Percentiles rank a stretch among this genome's conserved stretches.
Conservation (phyloP, 2,797 vertebrate species). For the Notoglanidium macrostoma region DNA sequence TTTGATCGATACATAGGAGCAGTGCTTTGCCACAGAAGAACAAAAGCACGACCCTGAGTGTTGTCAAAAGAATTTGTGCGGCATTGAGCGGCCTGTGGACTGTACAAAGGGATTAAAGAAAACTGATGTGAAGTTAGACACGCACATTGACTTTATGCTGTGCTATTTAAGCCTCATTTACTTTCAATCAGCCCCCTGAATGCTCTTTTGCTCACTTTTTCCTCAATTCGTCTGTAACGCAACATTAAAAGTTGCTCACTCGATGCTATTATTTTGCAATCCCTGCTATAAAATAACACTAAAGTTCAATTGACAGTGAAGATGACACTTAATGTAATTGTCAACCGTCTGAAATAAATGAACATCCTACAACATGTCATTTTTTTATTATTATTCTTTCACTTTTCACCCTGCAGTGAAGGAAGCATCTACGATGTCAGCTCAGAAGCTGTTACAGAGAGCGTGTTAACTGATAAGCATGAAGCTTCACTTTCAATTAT, state of each 20-base stretch:
- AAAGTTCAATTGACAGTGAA: background rate
- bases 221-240: background rate
- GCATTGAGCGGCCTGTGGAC: conserved; percentile 21
- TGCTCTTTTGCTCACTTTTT: background rate
- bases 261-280: background rate
- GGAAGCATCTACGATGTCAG: background rate
- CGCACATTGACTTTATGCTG: background rate
- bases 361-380: background rate
- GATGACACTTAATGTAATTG: background rate
- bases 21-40: conserved; percentile 40
- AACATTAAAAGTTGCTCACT: background rate
- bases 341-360: background rate
- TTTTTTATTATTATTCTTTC: background rate
- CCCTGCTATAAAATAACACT: background rate
- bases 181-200: background rate
- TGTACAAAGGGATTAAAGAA: conserved; percentile 14
- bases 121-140: conserved; percentile 5
- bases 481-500: background rate
- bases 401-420: background rate
- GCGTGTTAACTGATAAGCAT: background rate
- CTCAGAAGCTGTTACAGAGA: background rate
- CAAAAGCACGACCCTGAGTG: conserved; percentile 50
- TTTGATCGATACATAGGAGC: conserved; percentile 50
- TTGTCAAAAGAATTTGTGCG: conserved; percentile 39
- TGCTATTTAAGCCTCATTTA: background rate